Base-by-base conservation (phyloP, 2,113 vertebrate genomes). In the Lampris megalopsis region DNA sequence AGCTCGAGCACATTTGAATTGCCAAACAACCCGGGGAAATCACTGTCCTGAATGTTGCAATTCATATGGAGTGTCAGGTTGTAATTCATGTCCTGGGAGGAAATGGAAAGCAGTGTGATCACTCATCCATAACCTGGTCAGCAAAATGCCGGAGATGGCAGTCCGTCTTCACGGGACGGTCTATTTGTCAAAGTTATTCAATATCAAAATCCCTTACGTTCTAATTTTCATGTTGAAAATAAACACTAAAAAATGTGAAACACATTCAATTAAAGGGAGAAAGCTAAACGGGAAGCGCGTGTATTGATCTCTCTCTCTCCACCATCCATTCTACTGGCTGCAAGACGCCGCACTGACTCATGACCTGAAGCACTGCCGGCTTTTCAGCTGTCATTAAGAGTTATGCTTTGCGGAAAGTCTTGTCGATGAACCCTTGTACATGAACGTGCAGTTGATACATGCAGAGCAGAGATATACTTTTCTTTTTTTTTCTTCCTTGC, bases 21-120 rank as follows among this genome's bases (percentile, higher is more conserved):
- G 76, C 79, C 78, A 86, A 81, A 85, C 52, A 78, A 68, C 85
- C 75, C 38, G 2, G 13, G 66, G 82, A 71, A 43, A 60, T 3
- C 7, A 64, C 62, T 69, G 77, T 73, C 62, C 75, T 68, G 63
- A 54, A n/a, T 63, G 60, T 63, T 71, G 63, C 36, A 56, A 57
- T 13, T 77, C 68, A 83, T 75, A 54, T 37, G 43, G 48, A 45
- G 68, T 69, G 87, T 84, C 86, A 65, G 52, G 70, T 58, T 75
- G 47, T 41, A 67, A 67, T 57, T 70, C 24, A 35, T 9, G 60
- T 68, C 71, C 77, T 65, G 38, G 24, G 79, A 71, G 38, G 9
- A 50, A 56, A 75, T n/a, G 69, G 50, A 74, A 71, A 72, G 59
- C 58, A 60, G 79, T 50, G 59, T 42, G 65, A 75, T 69, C 75